These are phyloP conservation scores for Uloborus diversus DNA, from an alignment of 1,140 invertebrate genomes.

Conservation along the genomic window DNA sequence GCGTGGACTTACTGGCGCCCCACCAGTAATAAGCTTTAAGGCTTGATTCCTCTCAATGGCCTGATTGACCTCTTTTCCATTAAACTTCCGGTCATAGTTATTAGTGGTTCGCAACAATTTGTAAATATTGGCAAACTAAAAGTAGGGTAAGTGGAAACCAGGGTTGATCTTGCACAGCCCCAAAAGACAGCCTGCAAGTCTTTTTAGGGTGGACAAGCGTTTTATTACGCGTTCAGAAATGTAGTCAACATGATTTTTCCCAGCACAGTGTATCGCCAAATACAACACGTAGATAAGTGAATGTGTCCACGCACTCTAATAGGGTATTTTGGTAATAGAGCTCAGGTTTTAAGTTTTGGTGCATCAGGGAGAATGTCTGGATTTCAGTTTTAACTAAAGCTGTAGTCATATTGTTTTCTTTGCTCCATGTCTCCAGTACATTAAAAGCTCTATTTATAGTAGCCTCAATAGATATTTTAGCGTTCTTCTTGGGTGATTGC, in stretches of 20 bases:
- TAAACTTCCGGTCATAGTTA: too few species aligned
- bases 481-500: too few species aligned
- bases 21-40: too few species aligned
- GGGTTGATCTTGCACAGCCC: neutral
- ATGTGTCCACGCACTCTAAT: neutral
- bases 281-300: neutral
- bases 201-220: neutral
- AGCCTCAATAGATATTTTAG: too few species aligned
- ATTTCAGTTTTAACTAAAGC: neutral
- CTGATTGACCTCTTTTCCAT: too few species aligned
- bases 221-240: neutral
- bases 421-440: neutral
- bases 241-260: neutral
- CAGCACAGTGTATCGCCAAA: neutral
- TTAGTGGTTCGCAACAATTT: too few species aligned
- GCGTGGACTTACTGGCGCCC: too few species aligned
- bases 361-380: constrained; percentile 4
- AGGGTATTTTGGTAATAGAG: neutral
- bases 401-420: neutral
- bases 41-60: too few species aligned
- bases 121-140: neutral
- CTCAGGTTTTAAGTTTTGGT: constrained; percentile 6
- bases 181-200: neutral
- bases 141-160: neutral
- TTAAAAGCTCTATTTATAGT: neutral